Evolutionary conservation across 1,140 invertebrate genomes (phyloP).

Genomic region (Drosophila melanica): DNA sequence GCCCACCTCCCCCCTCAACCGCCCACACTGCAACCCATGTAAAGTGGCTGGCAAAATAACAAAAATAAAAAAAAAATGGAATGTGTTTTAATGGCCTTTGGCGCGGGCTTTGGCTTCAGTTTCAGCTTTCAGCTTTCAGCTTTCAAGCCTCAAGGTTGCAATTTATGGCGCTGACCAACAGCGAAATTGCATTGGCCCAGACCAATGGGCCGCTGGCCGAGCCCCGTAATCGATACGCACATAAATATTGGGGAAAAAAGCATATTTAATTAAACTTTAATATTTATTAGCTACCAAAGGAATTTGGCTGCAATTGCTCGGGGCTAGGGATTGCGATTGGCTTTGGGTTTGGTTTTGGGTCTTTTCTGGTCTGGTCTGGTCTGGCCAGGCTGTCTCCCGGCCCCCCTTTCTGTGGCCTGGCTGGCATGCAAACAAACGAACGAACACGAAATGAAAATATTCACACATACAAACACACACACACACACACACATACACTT

Average conservation of each 20-base stretch:
- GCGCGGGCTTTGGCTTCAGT: slow-evolving; percentile 51
- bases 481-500: slow-evolving; percentile 11
- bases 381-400: slow-evolving; percentile 15
- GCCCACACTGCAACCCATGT: slow-evolving; percentile 19
- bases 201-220: slow-evolving; percentile 6
- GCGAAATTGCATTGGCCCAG: slow-evolving; percentile 69
- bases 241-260: slow-evolving; percentile 75
- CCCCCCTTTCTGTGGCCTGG: slow-evolving; percentile 1
- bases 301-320: slow-evolving; percentile 66
- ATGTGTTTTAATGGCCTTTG: slow-evolving; percentile 77
- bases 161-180: slow-evolving; percentile 77
- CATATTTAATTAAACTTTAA: slow-evolving; percentile 83
- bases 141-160: slow-evolving; percentile 70
- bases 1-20: not conserved
- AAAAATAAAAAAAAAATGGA: slow-evolving; percentile 15
- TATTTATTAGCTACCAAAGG: slow-evolving; percentile 80
- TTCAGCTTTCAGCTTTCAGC: slow-evolving; percentile 30
- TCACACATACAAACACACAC: slow-evolving; percentile 19
- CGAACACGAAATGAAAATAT: slow-evolving; percentile 53
- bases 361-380: slow-evolving; percentile 18
- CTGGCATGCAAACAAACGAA: slow-evolving; percentile 57
- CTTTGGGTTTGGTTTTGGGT: slow-evolving; percentile 12
- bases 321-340: slow-evolving; percentile 21
- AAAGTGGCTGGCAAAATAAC: slow-evolving; percentile 46
- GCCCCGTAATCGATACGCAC: slow-evolving; percentile 63